Conservation (phyloP, 1,140 invertebrate genomes). For the Tyrophagus putrescentiae region DNA sequence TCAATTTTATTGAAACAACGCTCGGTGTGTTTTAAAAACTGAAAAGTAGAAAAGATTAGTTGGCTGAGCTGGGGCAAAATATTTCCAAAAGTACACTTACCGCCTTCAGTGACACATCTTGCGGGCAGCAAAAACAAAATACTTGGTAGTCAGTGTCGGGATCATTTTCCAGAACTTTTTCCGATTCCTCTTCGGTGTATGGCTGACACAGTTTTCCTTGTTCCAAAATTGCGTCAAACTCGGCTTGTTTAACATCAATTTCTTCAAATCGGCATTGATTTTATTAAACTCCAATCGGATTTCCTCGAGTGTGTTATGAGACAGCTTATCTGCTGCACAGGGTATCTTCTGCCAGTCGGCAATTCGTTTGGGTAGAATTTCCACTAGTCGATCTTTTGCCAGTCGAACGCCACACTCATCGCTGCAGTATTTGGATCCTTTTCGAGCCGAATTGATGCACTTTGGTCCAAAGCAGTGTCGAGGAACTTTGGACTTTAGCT, state of each 20-base stretch:
- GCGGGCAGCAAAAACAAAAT: constrained; percentile 92
- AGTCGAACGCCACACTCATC: constrained; percentile 80
- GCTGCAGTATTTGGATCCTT: constrained; percentile 85
- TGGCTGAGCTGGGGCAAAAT: background rate
- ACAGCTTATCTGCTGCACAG: constrained; percentile 69
- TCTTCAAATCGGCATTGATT: constrained; percentile 38
- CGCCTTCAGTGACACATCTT: constrained; percentile 64
- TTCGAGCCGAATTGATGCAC: constrained; percentile 58
- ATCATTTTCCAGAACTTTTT: constrained; percentile 44
- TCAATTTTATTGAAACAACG: constrained; percentile 95
- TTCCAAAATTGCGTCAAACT: constrained; percentile 41
- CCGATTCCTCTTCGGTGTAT: constrained; percentile 19
- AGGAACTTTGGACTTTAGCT: background rate
- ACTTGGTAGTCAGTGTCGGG: constrained; percentile 57
- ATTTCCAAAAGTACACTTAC: constrained; percentile 48
- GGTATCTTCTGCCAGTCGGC: constrained; percentile 85
- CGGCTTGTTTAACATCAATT: constrained; percentile 55
- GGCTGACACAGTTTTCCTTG: constrained; percentile 10
- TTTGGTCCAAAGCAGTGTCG: constrained; percentile 78
- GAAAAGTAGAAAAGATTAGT: background rate
- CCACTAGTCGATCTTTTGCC: constrained; percentile 49
- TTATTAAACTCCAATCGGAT: constrained; percentile 59
- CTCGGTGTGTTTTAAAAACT: constrained; percentile 37
- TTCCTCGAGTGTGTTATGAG: constrained; percentile 60
- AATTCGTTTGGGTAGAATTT: constrained; percentile 74